Conservation (phyloP, 2,113 vertebrate species). For the Zosterops japonicus region DNA sequence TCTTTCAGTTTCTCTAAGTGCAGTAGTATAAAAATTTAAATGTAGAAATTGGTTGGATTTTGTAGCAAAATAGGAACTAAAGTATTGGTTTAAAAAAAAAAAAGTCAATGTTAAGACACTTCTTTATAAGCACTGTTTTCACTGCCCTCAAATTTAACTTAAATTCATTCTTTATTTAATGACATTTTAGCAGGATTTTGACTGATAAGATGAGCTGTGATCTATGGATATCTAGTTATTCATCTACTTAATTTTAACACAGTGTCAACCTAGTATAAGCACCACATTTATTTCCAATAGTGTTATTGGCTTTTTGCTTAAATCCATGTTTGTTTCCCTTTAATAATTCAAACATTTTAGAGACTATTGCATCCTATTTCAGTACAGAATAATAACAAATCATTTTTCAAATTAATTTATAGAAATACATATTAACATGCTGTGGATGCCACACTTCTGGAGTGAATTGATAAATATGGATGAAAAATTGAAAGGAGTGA, state of each 20-base stretch:
- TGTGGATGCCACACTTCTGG: neutral
- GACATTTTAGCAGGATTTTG: neutral
- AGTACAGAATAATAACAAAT: neutral
- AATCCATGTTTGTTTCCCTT: neutral
- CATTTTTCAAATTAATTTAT: neutral
- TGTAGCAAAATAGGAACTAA: neutral
- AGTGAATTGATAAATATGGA: neutral
- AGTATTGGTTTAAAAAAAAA: neutral
- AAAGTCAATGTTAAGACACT: neutral
- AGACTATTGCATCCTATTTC: neutral
- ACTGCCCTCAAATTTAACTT: neutral
- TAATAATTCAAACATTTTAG: neutral
- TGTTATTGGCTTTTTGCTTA: neutral
- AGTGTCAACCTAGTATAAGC: neutral
- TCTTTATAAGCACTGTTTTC: neutral
- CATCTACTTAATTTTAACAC: neutral
- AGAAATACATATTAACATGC: neutral
- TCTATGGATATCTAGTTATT: neutral
- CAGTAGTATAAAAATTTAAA: neutral
- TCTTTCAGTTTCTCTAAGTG: neutral
- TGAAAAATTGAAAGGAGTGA: neutral
- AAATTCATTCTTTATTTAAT: neutral
- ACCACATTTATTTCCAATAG: neutral
- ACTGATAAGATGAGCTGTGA: neutral
- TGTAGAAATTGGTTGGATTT: neutral